Evolutionary conservation across 2,888 invertebrate genomes (phyloP), one percentile per base, ranked within the genome.

Genomic region (Brachyopa scutellaris): DNA sequence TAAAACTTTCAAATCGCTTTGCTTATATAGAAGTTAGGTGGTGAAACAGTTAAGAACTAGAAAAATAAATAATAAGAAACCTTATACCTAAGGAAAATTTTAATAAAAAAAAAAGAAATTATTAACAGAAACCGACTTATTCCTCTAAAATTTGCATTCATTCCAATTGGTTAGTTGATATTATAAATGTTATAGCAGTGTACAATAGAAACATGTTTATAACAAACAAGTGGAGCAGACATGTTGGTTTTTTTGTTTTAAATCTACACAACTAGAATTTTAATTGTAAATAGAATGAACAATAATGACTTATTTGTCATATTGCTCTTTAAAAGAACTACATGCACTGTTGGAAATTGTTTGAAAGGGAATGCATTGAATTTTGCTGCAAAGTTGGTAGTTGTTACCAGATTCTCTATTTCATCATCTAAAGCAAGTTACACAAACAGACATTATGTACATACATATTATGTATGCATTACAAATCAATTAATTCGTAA

Each of bases 11-110:
- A 74, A 69, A 64, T 77, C 78, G 82, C 82, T 82, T 82, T 77
- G 67, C 47, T 77, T 82, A 70, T 76, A 70, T 72, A 82, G 70
- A 66, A 67, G n/a, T n/a, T n/a, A n/a, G 70, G 72, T 77, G 77
- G 51, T 70, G 38, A 72, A 77, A 47, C 53, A 61, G 45, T 45
- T 77, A 66, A 61, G 21, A 55, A 47, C 15, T 70, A 69, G 57
- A 36, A 62, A 73, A 59, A 23, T 15, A 59, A 29, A 15, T 13
- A 36, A 57, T 23, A n/a, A 51, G 13, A 38, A 31, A 57, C 17
- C 26, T 36, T 33, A 21, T 36, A 13, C 21, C n/a, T 19, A 29
- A 47, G 45, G 47, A 61, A 40, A 23, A 29, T 64, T 36, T 19
- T 7, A 40, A 57, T 19, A 17, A 29, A 31, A 23, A 53, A 26